Base-by-base conservation (phyloP, 1,140 invertebrate species). In the Brachionus rubens region DNA sequence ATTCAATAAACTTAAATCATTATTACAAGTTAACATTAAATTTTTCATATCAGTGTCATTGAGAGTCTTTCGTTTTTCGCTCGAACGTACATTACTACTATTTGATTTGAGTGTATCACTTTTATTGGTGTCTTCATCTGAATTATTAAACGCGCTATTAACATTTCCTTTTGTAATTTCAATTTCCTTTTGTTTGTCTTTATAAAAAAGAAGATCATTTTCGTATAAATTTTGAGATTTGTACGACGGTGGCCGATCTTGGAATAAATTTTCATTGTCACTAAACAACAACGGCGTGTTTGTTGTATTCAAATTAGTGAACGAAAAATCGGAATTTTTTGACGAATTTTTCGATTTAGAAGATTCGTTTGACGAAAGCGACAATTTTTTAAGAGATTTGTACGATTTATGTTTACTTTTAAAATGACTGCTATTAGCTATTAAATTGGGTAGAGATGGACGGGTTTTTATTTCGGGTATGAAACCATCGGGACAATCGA, bases 401-500 rank as follows among this genome's bases (percentile, higher is more conserved):
- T 65, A 43, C 2, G 59, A 43, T 14, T 65, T 65, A 12, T 62
- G 33, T 26, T 41, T 65, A 0, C n/a, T 14, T 14, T 65, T 59
- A 12, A 6, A 30, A 28, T 65, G 26, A 1, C 14, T 16, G 3
- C 16, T 7, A 21, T 65, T 65, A 3, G 36, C 33, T 24, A 65
- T 65, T 26, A 65, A 24, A 26, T 65, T 65, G 59, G 91, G 91
- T 87, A 93, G 96, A 82, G 92, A 89, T 79, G 92, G 94, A 78
- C 90, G 92, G 77, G 90, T 94, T 87, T 93, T 96, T 85, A 91
- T 92, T 83, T 90, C 88, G 78, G 89, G 91, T 79, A 96, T 90
- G 86, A 98, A 97, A 80, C 90, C 91, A 82, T 96, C 94, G 80
- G 96, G 96, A 78, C 96, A 94, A 86, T 98, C 96, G 81, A 98